Percentiles rank a stretch among this genome's conserved stretches.
These are phyloP conservation scores for Metacarcinus magister DNA, from an alignment of 2,888 invertebrate genomes.

Conservation along the genomic window DNA sequence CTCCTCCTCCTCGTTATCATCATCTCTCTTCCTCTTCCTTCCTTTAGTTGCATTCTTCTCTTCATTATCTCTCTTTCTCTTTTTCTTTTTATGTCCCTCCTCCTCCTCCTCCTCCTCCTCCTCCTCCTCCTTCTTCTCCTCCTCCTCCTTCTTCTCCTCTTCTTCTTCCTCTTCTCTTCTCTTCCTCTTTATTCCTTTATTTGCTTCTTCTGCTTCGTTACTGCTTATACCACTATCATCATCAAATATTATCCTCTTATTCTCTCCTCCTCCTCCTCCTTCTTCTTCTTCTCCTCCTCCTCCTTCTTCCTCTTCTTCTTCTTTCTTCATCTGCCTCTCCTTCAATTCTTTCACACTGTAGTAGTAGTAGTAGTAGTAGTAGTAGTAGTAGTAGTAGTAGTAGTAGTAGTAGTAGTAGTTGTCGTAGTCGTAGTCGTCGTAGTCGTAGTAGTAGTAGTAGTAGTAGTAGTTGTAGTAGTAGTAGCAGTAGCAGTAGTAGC, in stretches of 20 bases:
- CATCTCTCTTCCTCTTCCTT: background rate
- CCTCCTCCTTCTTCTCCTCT: background rate
- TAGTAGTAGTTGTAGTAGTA: background rate
- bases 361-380: background rate
- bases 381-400: background rate
- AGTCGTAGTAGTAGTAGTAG: background rate
- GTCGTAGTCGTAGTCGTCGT: background rate
- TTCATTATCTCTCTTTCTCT: background rate
- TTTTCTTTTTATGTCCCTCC: background rate
- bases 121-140: background rate
- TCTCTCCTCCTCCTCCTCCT: background rate
- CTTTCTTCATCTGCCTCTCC: background rate
- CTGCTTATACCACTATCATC: constrained; percentile 70
- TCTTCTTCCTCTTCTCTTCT: background rate
- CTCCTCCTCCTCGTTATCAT: background rate
- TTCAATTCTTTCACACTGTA: background rate
- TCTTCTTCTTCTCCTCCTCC: background rate
- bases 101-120: background rate
- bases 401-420: background rate
- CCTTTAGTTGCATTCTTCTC: background rate
- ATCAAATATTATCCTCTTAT: constrained; percentile 44
- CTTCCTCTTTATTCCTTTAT: background rate
- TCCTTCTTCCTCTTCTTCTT: constrained; percentile 32
- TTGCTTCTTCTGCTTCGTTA: constrained; percentile 54
- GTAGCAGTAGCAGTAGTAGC: background rate